Evolutionary conservation across 2,113 vertebrate genomes (phyloP).

Genomic region (Rhinopithecus roxellana): DNA sequence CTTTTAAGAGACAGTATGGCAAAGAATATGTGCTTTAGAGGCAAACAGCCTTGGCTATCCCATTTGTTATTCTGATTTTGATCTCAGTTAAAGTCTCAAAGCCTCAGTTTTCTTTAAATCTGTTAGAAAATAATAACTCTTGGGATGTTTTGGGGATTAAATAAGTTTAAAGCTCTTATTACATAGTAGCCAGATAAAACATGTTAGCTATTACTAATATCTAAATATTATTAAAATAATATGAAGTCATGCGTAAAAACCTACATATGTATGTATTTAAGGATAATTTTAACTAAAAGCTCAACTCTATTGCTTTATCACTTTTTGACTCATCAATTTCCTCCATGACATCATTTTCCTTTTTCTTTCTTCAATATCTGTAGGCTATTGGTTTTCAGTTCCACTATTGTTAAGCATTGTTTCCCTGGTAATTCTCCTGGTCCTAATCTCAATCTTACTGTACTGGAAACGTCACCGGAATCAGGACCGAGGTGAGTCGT

Average conservation of each 20-base stretch:
- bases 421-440: slow-evolving; percentile 72
- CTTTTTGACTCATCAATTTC: not conserved
- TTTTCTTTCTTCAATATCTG: not conserved
- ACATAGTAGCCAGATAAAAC: not conserved
- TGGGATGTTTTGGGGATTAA: not conserved
- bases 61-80: not conserved
- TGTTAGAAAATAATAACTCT: not conserved
- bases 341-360: not conserved
- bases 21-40: not conserved
- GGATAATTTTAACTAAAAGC: not conserved
- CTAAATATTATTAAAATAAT: not conserved
- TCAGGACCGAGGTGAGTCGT: slow-evolving; percentile 71
- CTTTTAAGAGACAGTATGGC: not conserved
- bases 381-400: slow-evolving; percentile 74
- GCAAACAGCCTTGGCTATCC: not conserved
- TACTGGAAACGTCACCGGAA: slow-evolving; percentile 74
- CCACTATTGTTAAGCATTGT: slow-evolving; percentile 72
- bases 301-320: not conserved
- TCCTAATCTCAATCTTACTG: slow-evolving; percentile 74
- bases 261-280: not conserved
- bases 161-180: not conserved
- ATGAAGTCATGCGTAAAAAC: not conserved
- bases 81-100: not conserved
- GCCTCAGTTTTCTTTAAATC: not conserved
- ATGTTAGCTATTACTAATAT: not conserved